Base-by-base conservation (phyloP, 2,113 vertebrate species). In the Carassius auratus region DNA sequence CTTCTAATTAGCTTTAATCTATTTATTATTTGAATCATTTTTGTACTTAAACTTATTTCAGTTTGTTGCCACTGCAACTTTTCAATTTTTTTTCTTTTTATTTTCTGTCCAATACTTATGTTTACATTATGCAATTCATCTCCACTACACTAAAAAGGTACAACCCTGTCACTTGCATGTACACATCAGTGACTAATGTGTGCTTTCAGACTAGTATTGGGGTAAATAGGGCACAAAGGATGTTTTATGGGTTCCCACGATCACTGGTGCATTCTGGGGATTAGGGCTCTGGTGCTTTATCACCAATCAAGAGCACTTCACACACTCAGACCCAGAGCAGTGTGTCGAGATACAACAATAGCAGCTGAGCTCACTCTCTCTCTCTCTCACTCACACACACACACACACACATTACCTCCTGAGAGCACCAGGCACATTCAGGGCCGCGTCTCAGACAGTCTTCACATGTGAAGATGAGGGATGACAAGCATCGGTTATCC, bases 361-460 rank as follows among this genome's bases (percentile, higher is more conserved):
- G 68, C 50, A 38, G 14, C 42, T 23, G 7, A 42, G 38, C 42
- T 8, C 36, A 7, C 15, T 2, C 57, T 33, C 36, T 21, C 50
- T 75, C 13, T 5, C 55, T 33, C 36, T 21, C 50, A 80, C 13
- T 5, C 55, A 38, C 15, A 13, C 36, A 55, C 38, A 30, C 52
- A 81, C 57, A 14, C 12, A 4, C 62, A 50, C 30, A 23, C 45
- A 73, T 76, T 92, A 99, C 98, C 97, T 99, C 95, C 92, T 97
- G 95, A 92, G 95, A 94, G 94, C 98, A 99, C 98, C 98, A 99
- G 91, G 96, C 96, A 23, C 98, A 99, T 90, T 98, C 96, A 30
- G 98, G 97, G 89, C 96, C 96, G 87, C 95, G 94, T 42, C 91
- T 91, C 85, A 99, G 95, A 89, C 98, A 99, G 88, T 94, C 95